These are phyloP conservation scores for Parnassius apollo DNA, from an alignment of 2,888 invertebrate species.

Conservation along the genomic window DNA sequence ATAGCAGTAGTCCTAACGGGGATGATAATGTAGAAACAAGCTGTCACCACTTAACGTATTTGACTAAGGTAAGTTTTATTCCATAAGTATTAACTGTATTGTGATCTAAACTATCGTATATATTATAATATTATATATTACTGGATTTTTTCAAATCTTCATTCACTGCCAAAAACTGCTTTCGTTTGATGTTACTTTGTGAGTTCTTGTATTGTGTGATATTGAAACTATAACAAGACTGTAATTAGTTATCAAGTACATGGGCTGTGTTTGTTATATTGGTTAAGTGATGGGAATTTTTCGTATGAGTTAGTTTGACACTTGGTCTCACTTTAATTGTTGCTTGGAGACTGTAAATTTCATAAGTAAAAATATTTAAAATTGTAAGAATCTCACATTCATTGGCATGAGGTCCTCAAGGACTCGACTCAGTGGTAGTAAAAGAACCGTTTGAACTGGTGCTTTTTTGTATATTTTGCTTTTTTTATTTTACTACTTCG, in stretches of 20 bases:
- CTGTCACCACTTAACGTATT: slow-evolving; percentile 60
- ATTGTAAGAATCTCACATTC: slow-evolving; percentile 7
- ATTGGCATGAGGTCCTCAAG: background rate
- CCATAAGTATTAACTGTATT: slow-evolving; percentile 76
- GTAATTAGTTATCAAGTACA: slow-evolving; percentile 40
- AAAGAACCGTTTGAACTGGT: no score
- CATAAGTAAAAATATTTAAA: slow-evolving; percentile 13
- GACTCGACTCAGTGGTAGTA: no score
- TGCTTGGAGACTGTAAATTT: slow-evolving; percentile 37
- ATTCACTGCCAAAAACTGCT: slow-evolving; percentile 64
- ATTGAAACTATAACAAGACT: slow-evolving; percentile 55
- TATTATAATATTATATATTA: slow-evolving; percentile 36
- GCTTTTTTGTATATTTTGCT: no score
- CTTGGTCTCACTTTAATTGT: background rate
- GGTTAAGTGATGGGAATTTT: background rate
- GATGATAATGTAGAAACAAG: slow-evolving; percentile 47
- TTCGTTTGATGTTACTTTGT: slow-evolving; percentile 50
- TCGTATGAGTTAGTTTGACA: background rate
- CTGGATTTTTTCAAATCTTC: slow-evolving; percentile 55
- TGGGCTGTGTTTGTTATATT: slow-evolving; percentile 45
- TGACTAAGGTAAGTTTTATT: slow-evolving; percentile 65
- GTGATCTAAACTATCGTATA: slow-evolving; percentile 73
- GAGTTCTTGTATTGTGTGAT: slow-evolving; percentile 55
- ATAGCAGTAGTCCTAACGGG: slow-evolving; percentile 14
- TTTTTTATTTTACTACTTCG: no score